Base-by-base conservation (phyloP, 37 sponge, comb jelly and placozoan species). In the Chondrilla cf. caribensis region DNA sequence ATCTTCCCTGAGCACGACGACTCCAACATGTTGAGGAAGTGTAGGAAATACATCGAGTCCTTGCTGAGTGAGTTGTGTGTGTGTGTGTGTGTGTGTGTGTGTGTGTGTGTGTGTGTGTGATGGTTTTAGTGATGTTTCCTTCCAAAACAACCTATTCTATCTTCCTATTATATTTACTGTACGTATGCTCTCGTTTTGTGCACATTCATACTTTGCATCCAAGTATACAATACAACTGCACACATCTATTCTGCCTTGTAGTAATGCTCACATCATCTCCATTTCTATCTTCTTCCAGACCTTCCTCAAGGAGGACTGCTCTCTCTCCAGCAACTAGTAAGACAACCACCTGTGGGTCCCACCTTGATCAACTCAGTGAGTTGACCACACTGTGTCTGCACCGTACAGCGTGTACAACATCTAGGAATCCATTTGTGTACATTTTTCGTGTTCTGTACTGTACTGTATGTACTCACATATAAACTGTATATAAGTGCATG, bases 1-100 rank as follows among this genome's bases (percentile, higher is more conserved):
- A 84, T 95, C 29, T 95, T 89, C 79, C 96, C 96, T 1, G 90
- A 92, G 79, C 93, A 92, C 38, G 96, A 95, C 47, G 93, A 95
- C 82, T 89, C 96, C 24, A 87, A 90, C 25, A 47, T 90, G 54
- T 90, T 84, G 65, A 76, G 83, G 32, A 89, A 82, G 55, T 87
- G 90, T 32, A 82, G 76, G 58, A 71, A 79, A n/a, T 78, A 70
- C 70, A 55, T 94, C 26, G 91, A 94, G 70, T 84, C 94, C 18
- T 38, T 94, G 32, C 79, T 94, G 2, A 75, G 90, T 89, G 25
- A 57, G 77, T 70, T 26, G 31, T 58, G 58, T 1, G 47, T 2
- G 2, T 24, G 26, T n/a, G 4, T 11, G 22, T 24, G n/a, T 38
- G 26, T 47, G 73, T 7, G 38, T 35, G 22, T 28, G 18, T 29